Conservation (phyloP, 2,113 vertebrate species). For the Pteruthius melanotis region DNA sequence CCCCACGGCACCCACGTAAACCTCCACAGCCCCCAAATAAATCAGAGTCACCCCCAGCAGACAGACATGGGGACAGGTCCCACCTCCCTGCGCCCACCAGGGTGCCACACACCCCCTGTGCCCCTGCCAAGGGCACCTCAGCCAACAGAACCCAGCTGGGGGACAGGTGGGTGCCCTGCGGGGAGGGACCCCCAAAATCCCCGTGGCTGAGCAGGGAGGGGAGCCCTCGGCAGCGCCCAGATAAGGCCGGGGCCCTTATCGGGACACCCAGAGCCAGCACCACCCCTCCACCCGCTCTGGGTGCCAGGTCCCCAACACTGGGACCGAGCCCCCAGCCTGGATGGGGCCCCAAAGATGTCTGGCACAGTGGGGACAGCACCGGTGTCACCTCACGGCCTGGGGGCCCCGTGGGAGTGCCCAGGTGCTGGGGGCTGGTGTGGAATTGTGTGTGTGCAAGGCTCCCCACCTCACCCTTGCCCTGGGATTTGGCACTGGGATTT, state of each 20-base stretch:
- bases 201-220: neutral
- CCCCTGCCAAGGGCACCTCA: neutral
- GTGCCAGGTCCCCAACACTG: fast-evolving
- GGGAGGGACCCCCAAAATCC: neutral
- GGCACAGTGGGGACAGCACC: fast-evolving
- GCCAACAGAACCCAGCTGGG: fast-evolving
- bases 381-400: fast-evolving
- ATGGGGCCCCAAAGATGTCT: fast-evolving
- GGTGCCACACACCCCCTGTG: neutral
- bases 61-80: fast-evolving
- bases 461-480: neutral
- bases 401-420: too few relatives aligned
- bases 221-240: neutral
- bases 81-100: neutral
- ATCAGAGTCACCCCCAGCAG: neutral
- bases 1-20: fast-evolving
- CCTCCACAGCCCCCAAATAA: neutral
- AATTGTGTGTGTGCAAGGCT: fast-evolving
- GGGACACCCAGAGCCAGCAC: neutral
- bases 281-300: fast-evolving
- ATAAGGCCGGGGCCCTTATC: neutral
- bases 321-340: neutral
- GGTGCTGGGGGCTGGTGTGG: fast-evolving
- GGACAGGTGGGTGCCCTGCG: fast-evolving
- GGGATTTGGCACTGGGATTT: neutral